Conservation (phyloP, 2,113 vertebrate genomes). For the Lophius piscatorius region DNA sequence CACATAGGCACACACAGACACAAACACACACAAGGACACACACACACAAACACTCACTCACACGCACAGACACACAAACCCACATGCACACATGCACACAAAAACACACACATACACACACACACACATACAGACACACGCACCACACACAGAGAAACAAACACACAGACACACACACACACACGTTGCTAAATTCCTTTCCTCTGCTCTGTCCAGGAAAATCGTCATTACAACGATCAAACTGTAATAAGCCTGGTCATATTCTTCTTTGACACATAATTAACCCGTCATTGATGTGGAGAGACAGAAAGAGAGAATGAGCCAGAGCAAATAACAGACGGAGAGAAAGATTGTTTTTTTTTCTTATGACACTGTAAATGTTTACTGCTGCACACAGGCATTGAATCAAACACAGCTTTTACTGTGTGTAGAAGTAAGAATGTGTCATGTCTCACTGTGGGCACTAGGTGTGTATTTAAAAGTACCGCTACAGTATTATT, state of each 20-base stretch:
- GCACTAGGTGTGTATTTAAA: neutral
- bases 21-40: neutral
- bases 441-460: neutral
- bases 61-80: neutral
- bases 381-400: too few relatives aligned
- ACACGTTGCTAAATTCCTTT: neutral
- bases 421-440: too few relatives aligned
- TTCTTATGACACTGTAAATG: too few relatives aligned
- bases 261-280: constrained; percentile 6
- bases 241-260: constrained; percentile 8
- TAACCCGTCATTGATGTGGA: constrained; percentile 10
- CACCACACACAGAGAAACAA: neutral
- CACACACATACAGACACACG: constrained; percentile 20
- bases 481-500: neutral
- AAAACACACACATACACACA: constrained; percentile 9
- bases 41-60: neutral
- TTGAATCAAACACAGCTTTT: too few relatives aligned
- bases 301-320: neutral
- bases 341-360: neutral
- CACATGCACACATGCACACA: too few relatives aligned
- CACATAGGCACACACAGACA: neutral
- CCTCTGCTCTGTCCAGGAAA: constrained; percentile 1
- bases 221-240: constrained; percentile 29
- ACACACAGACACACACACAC: neutral
- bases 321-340: neutral